Evolutionary conservation across 2,888 invertebrate genomes (phyloP), one percentile per base, ranked within the genome.

Genomic region (Tridacna gigas): DNA sequence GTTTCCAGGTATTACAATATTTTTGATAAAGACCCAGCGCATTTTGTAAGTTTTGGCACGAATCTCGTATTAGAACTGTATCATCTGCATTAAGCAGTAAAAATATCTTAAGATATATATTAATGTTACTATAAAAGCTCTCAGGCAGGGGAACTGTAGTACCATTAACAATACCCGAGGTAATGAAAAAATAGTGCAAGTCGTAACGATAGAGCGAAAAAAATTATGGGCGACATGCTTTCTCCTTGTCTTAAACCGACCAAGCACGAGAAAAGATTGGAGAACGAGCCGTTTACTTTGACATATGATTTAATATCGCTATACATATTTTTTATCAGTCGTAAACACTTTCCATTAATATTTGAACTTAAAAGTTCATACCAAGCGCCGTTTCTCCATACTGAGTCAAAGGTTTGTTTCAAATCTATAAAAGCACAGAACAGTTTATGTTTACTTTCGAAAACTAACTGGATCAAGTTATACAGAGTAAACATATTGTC

Each of bases 341-440:
- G 47, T 12, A 71, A 80, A 63, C 71, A 77, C 73, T 81, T 81
- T 7, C 77, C 81, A 66, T 77, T 77, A n/a, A 77, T 73, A 51
- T 81, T 76, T 13, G 18, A 60, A 13, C 1, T 51, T 28, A 77
- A 28, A 12, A 81, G 51, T 81, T 81, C 77, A 13, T 69, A 26
- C 80, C 80, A 81, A 4, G 63, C 22, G 2, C 77, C 73, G 22
- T 22, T 12, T 74, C 77, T 77, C 77, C 81, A 81, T 3, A 73
- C 81, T 28, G 81, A 77, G 37, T 81, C 77, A 37, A 81, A 81
- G 0, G 63, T 77, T 63, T 77, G 76, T 77, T 77, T 77, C n/a
- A 77, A 65, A 37, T 81, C 81, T 28, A 81, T 77, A 51, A 73
- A 81, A 28, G 77, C 77, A 61, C 76, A 73, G 20, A 63, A 74